A percentile compares a stretch with the other conserved stretches of the same genome.
Evolutionary conservation across 1,140 invertebrate genomes (phyloP).

Genomic region (Aphis gossypii): DNA sequence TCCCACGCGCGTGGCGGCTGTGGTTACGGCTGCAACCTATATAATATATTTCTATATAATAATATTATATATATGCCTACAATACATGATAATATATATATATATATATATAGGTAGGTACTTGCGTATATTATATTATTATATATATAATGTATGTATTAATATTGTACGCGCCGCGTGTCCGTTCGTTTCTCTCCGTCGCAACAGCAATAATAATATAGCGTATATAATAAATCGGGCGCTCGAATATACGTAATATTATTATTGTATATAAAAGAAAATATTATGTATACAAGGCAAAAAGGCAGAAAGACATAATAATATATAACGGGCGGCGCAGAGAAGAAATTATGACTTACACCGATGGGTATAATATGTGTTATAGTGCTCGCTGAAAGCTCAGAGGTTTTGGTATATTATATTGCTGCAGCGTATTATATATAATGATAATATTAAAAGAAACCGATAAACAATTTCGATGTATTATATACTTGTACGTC

Average conservation of each 20-base stretch:
- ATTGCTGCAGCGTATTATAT: no score
- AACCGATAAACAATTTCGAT: conserved; percentile 40
- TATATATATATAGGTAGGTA: neutral
- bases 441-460: neutral
- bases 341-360: neutral
- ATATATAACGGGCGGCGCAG: neutral
- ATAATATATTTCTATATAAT: neutral
- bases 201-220: neutral
- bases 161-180: conserved; percentile 8
- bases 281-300: neutral
- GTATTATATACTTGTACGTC: neutral
- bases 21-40: neutral
- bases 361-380: neutral
- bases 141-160: neutral
- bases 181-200: neutral
- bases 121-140: neutral
- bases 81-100: neutral
- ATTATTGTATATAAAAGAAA: neutral
- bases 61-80: neutral
- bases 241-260: neutral
- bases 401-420: neutral
- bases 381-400: neutral
- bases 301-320: neutral
- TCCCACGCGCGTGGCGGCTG: conserved; percentile 35
- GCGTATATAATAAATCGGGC: conserved; percentile 17